phyloP scores from a whole-genome alignment of 2,113 vertebrate species.

The Antechinus stuartii region DNA sequence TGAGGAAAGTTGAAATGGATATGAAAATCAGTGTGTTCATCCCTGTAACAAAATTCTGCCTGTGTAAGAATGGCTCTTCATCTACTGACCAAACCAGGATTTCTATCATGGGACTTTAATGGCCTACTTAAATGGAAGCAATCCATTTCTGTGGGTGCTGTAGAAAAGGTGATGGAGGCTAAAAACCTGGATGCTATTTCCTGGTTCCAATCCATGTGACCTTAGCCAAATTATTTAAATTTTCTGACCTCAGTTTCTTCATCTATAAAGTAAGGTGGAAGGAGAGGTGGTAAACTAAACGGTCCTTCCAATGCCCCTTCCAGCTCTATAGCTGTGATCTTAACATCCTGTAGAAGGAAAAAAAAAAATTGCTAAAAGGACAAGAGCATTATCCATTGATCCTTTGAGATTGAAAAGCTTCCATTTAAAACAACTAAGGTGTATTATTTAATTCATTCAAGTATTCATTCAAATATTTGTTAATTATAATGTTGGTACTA shows the following conservation, averaged over 20 bases:
- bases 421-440: background rate
- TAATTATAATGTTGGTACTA: background rate
- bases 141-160: background rate
- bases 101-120: background rate
- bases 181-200: background rate
- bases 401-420: background rate
- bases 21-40: background rate
- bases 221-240: background rate
- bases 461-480: background rate
- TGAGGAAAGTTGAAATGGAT: background rate
- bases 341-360: background rate
- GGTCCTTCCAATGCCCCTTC: background rate
- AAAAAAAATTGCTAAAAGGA: background rate
- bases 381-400: background rate
- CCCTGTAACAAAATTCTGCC: background rate
- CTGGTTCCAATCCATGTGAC: background rate
- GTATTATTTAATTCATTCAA: background rate
- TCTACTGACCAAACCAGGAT: background rate
- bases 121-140: background rate
- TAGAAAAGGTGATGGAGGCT: background rate
- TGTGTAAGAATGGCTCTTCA: background rate
- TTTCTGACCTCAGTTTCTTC: background rate
- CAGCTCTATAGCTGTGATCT: background rate
- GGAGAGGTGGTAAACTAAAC: background rate
- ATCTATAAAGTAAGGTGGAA: background rate